Evolutionary conservation across 2,797 vertebrate genomes (phyloP).

Genomic region (Atherinosoma microstoma): DNA sequence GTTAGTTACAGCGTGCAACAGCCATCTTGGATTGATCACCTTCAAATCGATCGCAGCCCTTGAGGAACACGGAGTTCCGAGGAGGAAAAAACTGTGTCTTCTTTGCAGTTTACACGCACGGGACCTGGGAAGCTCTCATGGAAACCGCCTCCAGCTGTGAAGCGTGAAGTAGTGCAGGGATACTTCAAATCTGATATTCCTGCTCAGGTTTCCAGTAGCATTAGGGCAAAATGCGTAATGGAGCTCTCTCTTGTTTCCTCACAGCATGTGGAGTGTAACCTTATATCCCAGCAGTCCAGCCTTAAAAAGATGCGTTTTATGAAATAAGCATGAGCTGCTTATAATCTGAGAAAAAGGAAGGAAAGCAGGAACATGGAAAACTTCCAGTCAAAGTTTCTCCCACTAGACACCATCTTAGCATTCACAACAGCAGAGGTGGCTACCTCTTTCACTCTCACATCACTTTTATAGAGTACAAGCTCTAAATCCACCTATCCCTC

Average conservation of each 20-base stretch:
- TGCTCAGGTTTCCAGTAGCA: conserved; percentile 53
- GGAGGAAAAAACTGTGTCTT: conserved; percentile 60
- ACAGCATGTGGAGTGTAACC: conserved; percentile 23
- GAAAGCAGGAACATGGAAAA: conserved; percentile 33
- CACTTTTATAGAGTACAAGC: conserved; percentile 61
- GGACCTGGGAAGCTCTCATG: conserved; percentile 60
- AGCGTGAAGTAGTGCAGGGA: conserved; percentile 55
- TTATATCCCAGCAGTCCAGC: conserved; percentile 8
- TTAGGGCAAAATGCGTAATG: conserved; percentile 47
- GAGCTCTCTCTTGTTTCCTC: conserved; percentile 41
- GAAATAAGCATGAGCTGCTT: conserved; percentile 11
- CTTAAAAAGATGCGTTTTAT: conserved; percentile 35
- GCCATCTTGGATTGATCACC: conserved; percentile 69
- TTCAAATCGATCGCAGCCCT: conserved; percentile 65
- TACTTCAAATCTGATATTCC: conserved; percentile 62
- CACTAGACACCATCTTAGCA: conserved; percentile 59
- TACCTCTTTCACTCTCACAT: conserved; percentile 39
- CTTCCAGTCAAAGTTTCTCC: conserved; percentile 53
- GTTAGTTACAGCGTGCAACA: conserved; percentile 56
- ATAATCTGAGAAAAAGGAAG: conserved; percentile 6
- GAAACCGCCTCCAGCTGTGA: conserved; percentile 73
- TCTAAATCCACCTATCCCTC: conserved; percentile 70
- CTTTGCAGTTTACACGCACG: conserved; percentile 64
- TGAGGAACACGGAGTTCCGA: conserved; percentile 54
- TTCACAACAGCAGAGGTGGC: conserved; percentile 58